Percentiles rank a stretch among this genome's conserved stretches.
phyloP scores from a whole-genome alignment of 35 echinoderm and acorn worm species.

The Acanthaster planci region DNA sequence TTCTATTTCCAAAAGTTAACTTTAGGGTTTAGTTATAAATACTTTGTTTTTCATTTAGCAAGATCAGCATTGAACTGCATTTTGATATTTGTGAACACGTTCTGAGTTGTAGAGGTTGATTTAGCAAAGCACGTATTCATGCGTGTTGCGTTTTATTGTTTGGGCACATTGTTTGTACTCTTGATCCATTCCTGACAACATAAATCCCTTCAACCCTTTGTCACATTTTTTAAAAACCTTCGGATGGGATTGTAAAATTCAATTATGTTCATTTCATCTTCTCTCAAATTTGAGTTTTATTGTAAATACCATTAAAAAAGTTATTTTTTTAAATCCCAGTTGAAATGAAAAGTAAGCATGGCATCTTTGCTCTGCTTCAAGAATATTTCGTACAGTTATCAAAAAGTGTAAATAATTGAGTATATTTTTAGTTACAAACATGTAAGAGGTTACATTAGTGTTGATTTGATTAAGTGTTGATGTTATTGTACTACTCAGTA shows the following conservation, averaged over 20 bases:
- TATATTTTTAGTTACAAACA: neutral
- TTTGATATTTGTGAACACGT: too few relatives aligned
- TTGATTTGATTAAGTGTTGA: too few relatives aligned
- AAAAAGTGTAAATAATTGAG: conserved; percentile 4
- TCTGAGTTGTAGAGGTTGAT: too few relatives aligned
- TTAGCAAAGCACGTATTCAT: too few relatives aligned
- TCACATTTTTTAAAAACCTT: neutral
- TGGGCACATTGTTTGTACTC: too few relatives aligned
- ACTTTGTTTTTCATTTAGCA: too few relatives aligned
- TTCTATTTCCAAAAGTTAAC: too few relatives aligned
- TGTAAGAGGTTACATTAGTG: neutral
- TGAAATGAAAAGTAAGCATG: neutral
- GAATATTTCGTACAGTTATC: conserved; percentile 16
- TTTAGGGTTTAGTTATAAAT: too few relatives aligned
- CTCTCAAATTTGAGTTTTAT: conserved; percentile 27
- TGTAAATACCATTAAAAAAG: neutral
- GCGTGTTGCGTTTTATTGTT: too few relatives aligned
- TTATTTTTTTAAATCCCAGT: conserved; percentile 10
- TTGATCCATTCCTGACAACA: too few relatives aligned
- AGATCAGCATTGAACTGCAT: too few relatives aligned
- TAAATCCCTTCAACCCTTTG: neutral
- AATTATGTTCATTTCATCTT: neutral
- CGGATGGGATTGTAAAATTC: neutral
- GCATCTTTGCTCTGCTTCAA: neutral
- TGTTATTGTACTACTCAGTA: too few relatives aligned